These are phyloP conservation scores for Eira barbara DNA, from an alignment of 2,113 vertebrate species.

Conservation along the genomic window DNA sequence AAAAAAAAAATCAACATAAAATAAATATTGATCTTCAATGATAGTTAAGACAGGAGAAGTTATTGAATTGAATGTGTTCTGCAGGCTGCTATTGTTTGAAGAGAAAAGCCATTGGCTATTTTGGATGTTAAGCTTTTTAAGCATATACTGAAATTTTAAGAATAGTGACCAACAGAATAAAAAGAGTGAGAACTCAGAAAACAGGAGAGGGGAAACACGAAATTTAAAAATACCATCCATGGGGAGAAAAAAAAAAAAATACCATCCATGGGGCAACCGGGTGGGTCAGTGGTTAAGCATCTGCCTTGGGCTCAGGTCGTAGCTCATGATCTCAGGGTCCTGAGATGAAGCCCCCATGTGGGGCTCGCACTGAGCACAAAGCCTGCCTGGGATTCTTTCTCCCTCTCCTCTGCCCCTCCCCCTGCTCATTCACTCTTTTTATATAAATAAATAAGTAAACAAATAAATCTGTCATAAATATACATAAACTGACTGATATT, in stretches of 20 bases:
- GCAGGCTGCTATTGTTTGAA: background rate
- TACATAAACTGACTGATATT: background rate
- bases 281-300: background rate
- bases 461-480: background rate
- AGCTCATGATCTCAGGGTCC: too few species aligned
- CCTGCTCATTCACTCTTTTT: background rate
- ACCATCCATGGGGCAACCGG: too few species aligned
- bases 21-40: background rate
- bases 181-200: background rate
- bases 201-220: background rate
- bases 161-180: background rate
- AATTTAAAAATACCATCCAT: background rate
- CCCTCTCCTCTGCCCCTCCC: background rate
- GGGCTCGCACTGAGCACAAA: too few species aligned
- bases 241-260: too few species aligned
- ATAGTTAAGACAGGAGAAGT: background rate
- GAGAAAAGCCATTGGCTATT: background rate
- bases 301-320: background rate
- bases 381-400: background rate
- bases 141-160: background rate
- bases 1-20: conserved; percentile 9
- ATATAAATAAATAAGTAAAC: background rate
- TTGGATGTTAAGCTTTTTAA: background rate
- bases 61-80: background rate
- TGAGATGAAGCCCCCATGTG: too few species aligned